A percentile compares a stretch with the other conserved stretches of the same genome.
Evolutionary conservation across 2,113 vertebrate species (phyloP).

Genomic region (Eidolon helvum): DNA sequence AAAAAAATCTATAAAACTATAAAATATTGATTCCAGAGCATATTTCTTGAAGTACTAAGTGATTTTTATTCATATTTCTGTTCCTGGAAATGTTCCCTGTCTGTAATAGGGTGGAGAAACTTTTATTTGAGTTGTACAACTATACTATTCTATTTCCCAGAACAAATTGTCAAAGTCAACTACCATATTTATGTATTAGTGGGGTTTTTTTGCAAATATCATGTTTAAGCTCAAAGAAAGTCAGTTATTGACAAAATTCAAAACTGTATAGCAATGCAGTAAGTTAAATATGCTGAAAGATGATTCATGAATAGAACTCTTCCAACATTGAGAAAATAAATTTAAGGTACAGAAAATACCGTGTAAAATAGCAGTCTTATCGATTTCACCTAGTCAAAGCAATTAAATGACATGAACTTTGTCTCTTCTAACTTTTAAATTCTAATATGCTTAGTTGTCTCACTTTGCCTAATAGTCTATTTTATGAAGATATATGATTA

Average conservation of each 20-base stretch:
- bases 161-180: background rate
- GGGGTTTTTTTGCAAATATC: background rate
- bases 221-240: constrained; percentile 2
- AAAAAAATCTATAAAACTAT: background rate
- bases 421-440: constrained; percentile 50
- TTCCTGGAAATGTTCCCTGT: background rate
- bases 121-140: background rate
- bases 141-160: constrained; percentile 36
- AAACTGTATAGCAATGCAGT: background rate
- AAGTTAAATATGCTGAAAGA: constrained; percentile 7
- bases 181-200: background rate
- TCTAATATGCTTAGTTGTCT: constrained; percentile 16
- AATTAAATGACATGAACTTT: constrained; percentile 40
- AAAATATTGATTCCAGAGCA: background rate
- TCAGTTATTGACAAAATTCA: background rate
- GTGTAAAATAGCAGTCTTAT: background rate
- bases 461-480: constrained; percentile 28
- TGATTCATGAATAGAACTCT: background rate
- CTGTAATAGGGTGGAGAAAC: background rate
- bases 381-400: background rate
- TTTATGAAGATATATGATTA: constrained; percentile 7
- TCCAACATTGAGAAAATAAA: constrained; percentile 19
- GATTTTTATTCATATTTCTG: background rate
- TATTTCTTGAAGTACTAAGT: background rate
- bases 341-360: background rate